These are phyloP conservation scores for Rhadinocentrus ornatus DNA, from an alignment of 2,797 vertebrate genomes.

Conservation along the genomic window DNA sequence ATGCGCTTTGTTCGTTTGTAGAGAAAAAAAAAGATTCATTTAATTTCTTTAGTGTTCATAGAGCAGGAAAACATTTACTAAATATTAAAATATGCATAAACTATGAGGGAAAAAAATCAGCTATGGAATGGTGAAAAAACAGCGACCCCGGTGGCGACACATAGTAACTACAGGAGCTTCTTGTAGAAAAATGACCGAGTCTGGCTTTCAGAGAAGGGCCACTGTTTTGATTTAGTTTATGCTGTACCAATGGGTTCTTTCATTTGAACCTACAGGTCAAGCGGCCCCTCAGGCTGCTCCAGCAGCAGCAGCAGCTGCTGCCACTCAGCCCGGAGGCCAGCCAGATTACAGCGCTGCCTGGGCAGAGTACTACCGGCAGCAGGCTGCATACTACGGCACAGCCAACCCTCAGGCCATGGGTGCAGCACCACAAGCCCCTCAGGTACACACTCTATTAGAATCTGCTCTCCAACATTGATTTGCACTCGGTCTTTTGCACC, in stretches of 20 bases:
- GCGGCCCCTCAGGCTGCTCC: constrained; percentile 90
- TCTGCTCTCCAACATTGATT: constrained; percentile 76
- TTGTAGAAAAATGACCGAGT: too few relatives aligned
- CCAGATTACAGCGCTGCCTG: constrained; percentile 97
- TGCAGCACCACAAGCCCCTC: constrained; percentile 91
- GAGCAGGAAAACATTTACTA: background rate
- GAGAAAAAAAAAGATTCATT: background rate
- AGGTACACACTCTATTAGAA: constrained; percentile 79
- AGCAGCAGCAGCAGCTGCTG: constrained; percentile 76
- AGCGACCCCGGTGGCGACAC: background rate
- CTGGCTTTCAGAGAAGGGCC: background rate
- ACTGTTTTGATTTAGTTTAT: background rate
- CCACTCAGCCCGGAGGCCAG: constrained; percentile 91
- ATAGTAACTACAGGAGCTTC: background rate
- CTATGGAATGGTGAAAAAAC: background rate
- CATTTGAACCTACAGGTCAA: constrained; percentile 85
- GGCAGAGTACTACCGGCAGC: constrained; percentile 98
- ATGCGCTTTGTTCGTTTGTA: background rate
- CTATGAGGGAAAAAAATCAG: background rate
- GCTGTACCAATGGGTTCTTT: background rate
- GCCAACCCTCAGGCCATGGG: constrained; percentile 96
- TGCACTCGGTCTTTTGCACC: constrained; percentile 27
- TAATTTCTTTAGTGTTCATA: background rate
- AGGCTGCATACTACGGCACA: constrained; percentile 97
- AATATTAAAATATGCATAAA: background rate